Evolutionary conservation across 2,888 invertebrate species (phyloP).

Genomic region (Athalia cordata): DNA sequence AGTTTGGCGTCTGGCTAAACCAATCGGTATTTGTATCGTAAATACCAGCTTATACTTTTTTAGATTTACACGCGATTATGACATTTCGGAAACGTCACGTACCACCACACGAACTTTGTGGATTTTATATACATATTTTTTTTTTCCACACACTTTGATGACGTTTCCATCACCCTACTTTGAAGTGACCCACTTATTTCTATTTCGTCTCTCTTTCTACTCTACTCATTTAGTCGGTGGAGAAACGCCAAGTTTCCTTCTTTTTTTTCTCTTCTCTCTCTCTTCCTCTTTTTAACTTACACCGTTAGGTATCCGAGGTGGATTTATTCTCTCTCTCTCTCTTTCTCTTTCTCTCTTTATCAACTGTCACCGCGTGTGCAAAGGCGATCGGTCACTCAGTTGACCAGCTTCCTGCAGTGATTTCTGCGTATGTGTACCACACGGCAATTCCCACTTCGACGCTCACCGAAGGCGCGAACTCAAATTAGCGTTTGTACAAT

Average conservation of each 20-base stretch:
- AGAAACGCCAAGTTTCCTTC: constrained; percentile 15
- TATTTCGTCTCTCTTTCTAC: not conserved
- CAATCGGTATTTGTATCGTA: too few relatives aligned
- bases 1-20: too few relatives aligned
- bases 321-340: not conserved
- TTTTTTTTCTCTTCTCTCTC: not conserved
- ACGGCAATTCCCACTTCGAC: not conserved
- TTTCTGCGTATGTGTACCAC: not conserved
- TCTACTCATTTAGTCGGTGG: not conserved
- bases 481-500: not conserved
- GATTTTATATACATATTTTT: not conserved
- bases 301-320: not conserved
- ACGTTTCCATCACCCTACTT: constrained; percentile 28
- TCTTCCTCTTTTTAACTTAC: too few relatives aligned
- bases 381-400: constrained; percentile 3
- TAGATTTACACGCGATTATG: too few relatives aligned
- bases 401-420: not conserved
- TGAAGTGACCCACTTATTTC: constrained; percentile 18
- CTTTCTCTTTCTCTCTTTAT: not conserved
- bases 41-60: too few relatives aligned
- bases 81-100: too few relatives aligned
- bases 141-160: constrained; percentile 18
- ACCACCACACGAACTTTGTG: too few relatives aligned
- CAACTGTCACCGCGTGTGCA: not conserved
- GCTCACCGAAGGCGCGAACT: not conserved